phyloP scores from a whole-genome alignment of 2,888 invertebrate genomes.

The Corbicula japonica region DNA sequence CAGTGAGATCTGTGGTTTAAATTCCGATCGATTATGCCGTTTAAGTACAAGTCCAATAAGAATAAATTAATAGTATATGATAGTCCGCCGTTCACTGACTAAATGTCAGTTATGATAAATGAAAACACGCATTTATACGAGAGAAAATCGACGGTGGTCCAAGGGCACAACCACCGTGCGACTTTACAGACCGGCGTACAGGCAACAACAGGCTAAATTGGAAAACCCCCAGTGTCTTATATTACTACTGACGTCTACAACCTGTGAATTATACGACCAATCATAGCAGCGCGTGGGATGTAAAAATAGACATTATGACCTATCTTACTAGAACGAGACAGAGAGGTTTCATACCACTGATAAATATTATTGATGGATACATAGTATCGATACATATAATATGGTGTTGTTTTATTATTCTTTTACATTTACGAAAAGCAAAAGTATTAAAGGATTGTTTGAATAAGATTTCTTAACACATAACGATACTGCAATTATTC shows the following conservation, averaged over 20 bases:
- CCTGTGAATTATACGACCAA: conserved; percentile 41
- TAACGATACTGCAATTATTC: no score
- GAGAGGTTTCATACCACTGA: not conserved
- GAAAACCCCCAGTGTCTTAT: conserved; percentile 80
- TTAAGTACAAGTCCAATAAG: conserved; percentile 19
- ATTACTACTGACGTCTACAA: conserved; percentile 73
- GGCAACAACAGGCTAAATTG: conserved; percentile 81
- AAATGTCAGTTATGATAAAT: conserved; percentile 53
- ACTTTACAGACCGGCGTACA: conserved; percentile 77
- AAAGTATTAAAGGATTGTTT: no score
- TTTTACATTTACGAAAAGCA: not conserved
- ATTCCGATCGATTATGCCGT: conserved; percentile 37
- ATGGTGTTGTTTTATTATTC: not conserved
- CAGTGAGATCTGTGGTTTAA: conserved; percentile 41
- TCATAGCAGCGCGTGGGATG: conserved; percentile 9
- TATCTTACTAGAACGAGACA: conserved; percentile 13
- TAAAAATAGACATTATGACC: conserved; percentile 32
- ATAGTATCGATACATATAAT: conserved; percentile 1
- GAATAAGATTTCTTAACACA: no score
- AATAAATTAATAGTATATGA: not conserved
- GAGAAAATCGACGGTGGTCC: conserved; percentile 78
- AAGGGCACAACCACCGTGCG: conserved; percentile 79
- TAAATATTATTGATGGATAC: not conserved
- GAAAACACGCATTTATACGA: conserved; percentile 60
- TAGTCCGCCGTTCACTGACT: conserved; percentile 52